These are phyloP conservation scores for Zoanthus gigantus DNA, from an alignment of 92 coral and sea anemone genomes.

Conservation along the genomic window DNA sequence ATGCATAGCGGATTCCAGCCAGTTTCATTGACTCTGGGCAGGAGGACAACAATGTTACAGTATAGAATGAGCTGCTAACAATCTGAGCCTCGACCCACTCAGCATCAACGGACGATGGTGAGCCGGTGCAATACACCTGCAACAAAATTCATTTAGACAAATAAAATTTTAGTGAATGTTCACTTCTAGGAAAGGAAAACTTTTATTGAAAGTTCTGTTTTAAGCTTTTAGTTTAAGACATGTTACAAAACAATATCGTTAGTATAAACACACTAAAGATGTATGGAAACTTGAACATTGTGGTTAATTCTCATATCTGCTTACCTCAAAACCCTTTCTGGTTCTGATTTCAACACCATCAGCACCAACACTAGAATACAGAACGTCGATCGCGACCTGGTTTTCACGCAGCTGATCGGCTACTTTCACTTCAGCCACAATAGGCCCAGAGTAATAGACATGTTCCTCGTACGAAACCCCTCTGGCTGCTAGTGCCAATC, in stretches of 20 bases:
- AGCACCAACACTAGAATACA: constrained; percentile 65
- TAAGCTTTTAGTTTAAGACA: too few species aligned
- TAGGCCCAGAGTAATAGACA: constrained; percentile 89
- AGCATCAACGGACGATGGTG: constrained; percentile 3
- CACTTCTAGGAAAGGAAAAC: too few species aligned
- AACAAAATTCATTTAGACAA: background rate
- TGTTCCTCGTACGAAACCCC: constrained; percentile 88
- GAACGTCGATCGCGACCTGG: constrained; percentile 47
- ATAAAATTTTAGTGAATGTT: too few species aligned
- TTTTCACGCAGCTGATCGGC: constrained; percentile 11
- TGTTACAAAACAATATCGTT: too few species aligned
- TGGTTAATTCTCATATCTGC: background rate
- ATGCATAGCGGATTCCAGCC: constrained; percentile 87
- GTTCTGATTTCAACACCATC: constrained; percentile 79
- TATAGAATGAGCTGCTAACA: constrained; percentile 48
- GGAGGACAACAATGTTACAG: constrained; percentile 59
- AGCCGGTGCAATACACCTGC: constrained; percentile 51
- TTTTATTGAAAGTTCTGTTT: too few species aligned
- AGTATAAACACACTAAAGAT: background rate
- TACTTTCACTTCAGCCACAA: constrained; percentile 67
- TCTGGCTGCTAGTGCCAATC: constrained; percentile 91
- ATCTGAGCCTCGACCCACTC: constrained; percentile 70
- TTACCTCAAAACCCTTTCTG: constrained; percentile 88
- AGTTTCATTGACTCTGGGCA: constrained; percentile 69
- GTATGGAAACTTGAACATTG: too few species aligned